Percentiles rank a stretch among this genome's conserved stretches.
phyloP scores from a whole-genome alignment of 2,888 invertebrate genomes.

The Stenoptilia bipunctidactyla region DNA sequence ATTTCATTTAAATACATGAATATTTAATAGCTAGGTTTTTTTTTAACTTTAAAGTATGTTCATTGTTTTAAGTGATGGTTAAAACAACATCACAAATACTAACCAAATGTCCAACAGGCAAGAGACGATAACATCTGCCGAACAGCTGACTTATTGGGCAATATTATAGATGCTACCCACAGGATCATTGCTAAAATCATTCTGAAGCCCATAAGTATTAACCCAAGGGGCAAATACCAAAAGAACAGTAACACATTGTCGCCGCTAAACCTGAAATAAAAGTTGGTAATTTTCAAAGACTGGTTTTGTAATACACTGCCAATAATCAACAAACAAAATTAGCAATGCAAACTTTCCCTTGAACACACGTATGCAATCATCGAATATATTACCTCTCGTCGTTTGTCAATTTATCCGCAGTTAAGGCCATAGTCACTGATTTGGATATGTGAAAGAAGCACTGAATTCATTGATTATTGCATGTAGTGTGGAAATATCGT shows the following conservation, averaged over 20 bases:
- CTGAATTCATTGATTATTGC: conserved; percentile 2
- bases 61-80: too few relatives aligned
- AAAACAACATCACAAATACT: too few relatives aligned
- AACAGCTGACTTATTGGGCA: conserved; percentile 68
- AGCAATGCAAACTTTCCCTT: conserved; percentile 40
- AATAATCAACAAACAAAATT: not conserved
- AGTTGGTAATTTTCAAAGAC: conserved; percentile 3
- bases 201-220: conserved; percentile 61
- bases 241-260: conserved; percentile 62
- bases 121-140: conserved; percentile 67
- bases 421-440: conserved; percentile 39
- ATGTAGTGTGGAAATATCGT: conserved; percentile 24
- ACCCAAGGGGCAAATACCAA: conserved; percentile 69
- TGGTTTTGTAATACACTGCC: not conserved
- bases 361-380: conserved; percentile 20
- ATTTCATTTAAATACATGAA: too few relatives aligned
- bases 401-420: conserved; percentile 55
- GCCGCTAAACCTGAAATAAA: conserved; percentile 62
- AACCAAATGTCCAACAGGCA: conserved; percentile 73
- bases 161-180: conserved; percentile 67
- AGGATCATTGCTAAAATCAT: conserved; percentile 61
- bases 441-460: conserved; percentile 8
- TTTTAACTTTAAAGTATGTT: too few relatives aligned
- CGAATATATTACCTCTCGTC: conserved; percentile 46
- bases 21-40: too few relatives aligned